Conservation (phyloP, 2,113 vertebrate species). For the Telmatochromis bifrenatus region DNA sequence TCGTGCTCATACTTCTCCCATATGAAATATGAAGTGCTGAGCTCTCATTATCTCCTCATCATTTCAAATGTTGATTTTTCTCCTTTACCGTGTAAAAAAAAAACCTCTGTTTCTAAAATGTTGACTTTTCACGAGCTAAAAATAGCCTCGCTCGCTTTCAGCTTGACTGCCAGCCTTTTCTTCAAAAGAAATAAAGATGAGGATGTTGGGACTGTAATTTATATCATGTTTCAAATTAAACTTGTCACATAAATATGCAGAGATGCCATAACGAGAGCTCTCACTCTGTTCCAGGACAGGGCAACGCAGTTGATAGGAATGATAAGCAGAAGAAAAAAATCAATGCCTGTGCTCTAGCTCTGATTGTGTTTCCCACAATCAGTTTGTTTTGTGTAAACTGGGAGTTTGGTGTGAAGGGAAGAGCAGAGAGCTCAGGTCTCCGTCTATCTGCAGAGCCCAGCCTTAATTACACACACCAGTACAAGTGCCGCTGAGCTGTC, state of each 20-base stretch:
- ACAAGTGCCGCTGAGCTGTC: neutral
- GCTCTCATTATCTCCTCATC: neutral
- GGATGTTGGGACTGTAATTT: neutral
- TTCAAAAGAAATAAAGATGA: neutral
- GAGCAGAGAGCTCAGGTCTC: neutral
- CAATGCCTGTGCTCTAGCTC: rapidly evolving
- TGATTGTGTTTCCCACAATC: neutral
- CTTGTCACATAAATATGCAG: neutral
- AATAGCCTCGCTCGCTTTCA: neutral
- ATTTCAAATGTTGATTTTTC: neutral
- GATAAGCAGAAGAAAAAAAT: neutral
- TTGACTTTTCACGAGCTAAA: neutral
- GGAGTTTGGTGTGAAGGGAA: neutral
- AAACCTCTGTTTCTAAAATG: neutral
- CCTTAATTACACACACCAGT: slow-evolving; percentile 8
- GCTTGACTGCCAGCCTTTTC: neutral
- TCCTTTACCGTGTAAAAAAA: neutral
- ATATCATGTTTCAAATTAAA: neutral
- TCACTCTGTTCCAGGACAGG: neutral
- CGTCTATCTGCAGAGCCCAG: neutral
- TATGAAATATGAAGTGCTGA: neutral
- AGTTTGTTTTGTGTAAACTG: neutral
- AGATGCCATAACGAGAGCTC: neutral
- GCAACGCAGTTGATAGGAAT: neutral
- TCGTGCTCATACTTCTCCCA: neutral